Base-by-base conservation (phyloP, 2,888 invertebrate genomes). In the Himalopsyche anomala region DNA sequence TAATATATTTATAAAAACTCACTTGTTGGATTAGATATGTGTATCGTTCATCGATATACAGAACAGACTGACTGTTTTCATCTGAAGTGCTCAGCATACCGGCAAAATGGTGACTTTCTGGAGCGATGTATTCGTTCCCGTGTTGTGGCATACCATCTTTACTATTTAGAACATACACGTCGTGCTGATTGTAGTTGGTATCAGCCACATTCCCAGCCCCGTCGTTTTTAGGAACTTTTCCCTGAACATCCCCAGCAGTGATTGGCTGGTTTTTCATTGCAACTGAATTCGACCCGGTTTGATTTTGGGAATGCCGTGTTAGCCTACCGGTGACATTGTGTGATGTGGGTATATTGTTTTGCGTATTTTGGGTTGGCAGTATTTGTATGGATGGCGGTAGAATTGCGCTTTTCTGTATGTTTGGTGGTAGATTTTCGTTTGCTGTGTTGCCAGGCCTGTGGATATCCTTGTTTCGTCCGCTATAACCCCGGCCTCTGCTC, bases 1-100 rank as follows among this genome's bases (percentile, higher is more conserved):
- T 6, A 56, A n/a, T 36, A 79, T 79, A 45, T 45, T 45, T 45
- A 8, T 9, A 45, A 11, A 9, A 80, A 45, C 42, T 74, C 45
- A 88, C 88, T 86, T 88, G 88, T 74, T 88, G 81, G 5, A 88
- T 80, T 40, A 88, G 56, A 82, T 84, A 87, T 19, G 84, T 40
- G 42, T 85, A 87, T 85, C 85, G 87, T 79, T 88, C 88, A n/a
- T 88, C 87, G n/a, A 88, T 88, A 45, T 84, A 87, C 17, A 88
- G 80, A 42, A 88, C 88, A n/a, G 88, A 88, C 69, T 88, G 88
- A n/a, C 85, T 86, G 40, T 88, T 88, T 45, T 88, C 88, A 83
- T 88, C 88, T 5, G 88, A 82, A n/a, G 86, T 54, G 36, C 81
- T 86, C 6, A 62, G 62, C 38, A 81, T 85, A 36, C 82, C 83